These are phyloP conservation scores for Drosophila serrata DNA, from an alignment of 1,140 invertebrate genomes.

Conservation along the genomic window DNA sequence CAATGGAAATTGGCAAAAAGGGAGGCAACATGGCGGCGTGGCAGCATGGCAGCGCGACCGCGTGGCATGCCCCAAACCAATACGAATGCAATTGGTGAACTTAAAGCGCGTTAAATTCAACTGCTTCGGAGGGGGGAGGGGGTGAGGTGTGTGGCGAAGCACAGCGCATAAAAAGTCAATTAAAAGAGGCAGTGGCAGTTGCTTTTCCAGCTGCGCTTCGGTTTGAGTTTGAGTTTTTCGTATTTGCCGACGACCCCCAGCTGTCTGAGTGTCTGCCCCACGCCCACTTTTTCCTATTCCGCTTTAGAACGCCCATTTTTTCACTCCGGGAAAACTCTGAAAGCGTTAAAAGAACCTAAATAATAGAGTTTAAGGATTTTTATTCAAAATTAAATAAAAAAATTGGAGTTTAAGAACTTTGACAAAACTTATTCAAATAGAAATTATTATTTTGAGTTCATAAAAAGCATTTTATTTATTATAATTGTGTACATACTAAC, in stretches of 20 bases:
- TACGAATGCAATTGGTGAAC: constrained; percentile 59
- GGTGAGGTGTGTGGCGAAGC: constrained; percentile 7
- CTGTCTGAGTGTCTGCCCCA: constrained; percentile 42
- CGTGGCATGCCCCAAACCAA: constrained; percentile 23
- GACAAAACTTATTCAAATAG: too few species aligned
- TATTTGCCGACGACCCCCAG: constrained; percentile 29
- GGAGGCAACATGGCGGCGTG: constrained; percentile 1
- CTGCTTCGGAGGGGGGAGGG: constrained; percentile 7
- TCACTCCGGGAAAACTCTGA: constrained; percentile 5
- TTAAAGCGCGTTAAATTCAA: constrained; percentile 82
- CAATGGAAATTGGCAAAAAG: constrained; percentile 50
- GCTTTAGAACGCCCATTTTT: not conserved
- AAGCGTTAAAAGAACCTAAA: too few species aligned
- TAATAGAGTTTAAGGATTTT: too few species aligned
- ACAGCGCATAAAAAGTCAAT: constrained; percentile 82
- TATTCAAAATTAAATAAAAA: too few species aligned
- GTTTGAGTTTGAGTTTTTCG: constrained; percentile 51
- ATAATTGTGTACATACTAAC: too few species aligned
- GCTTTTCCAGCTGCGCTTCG: constrained; percentile 76
- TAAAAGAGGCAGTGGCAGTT: constrained; percentile 69
- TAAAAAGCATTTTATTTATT: too few species aligned
- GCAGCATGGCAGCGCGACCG: not conserved
- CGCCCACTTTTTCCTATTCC: constrained; percentile 8
- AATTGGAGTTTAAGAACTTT: too few species aligned
- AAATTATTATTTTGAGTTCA: too few species aligned